phyloP scores from a whole-genome alignment of 2,888 invertebrate species.

The Thumatha senex region DNA sequence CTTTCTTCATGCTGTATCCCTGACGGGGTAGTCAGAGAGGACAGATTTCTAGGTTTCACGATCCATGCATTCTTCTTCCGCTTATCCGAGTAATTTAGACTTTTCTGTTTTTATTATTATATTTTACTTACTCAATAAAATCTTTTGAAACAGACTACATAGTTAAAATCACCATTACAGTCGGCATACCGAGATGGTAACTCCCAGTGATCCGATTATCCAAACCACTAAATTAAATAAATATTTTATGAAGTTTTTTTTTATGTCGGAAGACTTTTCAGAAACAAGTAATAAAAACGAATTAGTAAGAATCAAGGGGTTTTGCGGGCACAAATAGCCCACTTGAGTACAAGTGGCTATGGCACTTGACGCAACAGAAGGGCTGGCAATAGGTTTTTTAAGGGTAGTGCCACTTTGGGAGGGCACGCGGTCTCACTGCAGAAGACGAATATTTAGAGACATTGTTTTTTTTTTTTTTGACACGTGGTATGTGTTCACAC shows the following conservation, averaged over 20 bases:
- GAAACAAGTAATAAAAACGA: slow-evolving; percentile 28
- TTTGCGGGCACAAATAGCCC: slow-evolving; percentile 32
- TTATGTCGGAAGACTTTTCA: slow-evolving; percentile 23
- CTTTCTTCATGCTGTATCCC: too few species aligned
- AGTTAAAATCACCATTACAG: slow-evolving; percentile 11
- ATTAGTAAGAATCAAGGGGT: slow-evolving; percentile 22
- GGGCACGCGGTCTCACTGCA: slow-evolving; percentile 14
- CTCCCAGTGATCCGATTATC: slow-evolving; percentile 53
- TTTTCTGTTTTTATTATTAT: too few species aligned
- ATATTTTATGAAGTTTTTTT: slow-evolving; percentile 22
- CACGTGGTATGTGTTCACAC: too few species aligned
- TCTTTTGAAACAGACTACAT: neutral
- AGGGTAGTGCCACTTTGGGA: slow-evolving; percentile 29
- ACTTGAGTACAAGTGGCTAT: slow-evolving; percentile 36
- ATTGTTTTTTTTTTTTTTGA: too few species aligned
- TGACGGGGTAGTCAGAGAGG: too few species aligned
- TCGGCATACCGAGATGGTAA: slow-evolving; percentile 40
- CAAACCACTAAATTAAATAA: slow-evolving; percentile 43
- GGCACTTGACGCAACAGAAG: slow-evolving; percentile 33
- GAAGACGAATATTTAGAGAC: too few species aligned
- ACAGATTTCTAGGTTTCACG: too few species aligned
- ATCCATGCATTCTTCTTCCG: too few species aligned
- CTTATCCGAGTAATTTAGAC: too few species aligned
- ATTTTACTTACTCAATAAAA: neutral
- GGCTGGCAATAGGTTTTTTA: slow-evolving; percentile 23